Base-by-base conservation (phyloP, 2,797 vertebrate species). In the Cynodonichthys magdalenae region DNA sequence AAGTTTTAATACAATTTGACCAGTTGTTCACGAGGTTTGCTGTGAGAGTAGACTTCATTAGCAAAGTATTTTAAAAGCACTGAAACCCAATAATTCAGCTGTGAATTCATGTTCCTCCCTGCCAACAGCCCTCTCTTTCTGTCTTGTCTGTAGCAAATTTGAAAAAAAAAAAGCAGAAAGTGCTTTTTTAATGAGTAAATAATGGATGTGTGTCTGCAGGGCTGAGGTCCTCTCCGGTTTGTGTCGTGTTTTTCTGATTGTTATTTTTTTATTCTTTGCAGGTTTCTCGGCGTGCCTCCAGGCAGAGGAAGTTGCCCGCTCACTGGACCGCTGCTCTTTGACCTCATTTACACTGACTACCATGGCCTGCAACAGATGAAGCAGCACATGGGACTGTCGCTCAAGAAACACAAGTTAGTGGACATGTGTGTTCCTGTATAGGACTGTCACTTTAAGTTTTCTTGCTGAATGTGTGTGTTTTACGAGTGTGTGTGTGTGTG, bases 281-380 rank as follows among this genome's bases (percentile, higher is more conserved):
- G 97, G 79, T 95, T 95, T 58, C 94, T 99, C 66, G 96, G 96
- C 24, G 96, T 98, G 55, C 97, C 97, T 28, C 97, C 97, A 24
- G 97, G 97, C 74, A 94, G 97, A 87, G 97, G 97, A 57, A 99
- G 94, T 86, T 99, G 97, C 80, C 97, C 97, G 2, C 89, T 99
- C 87, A 96, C 94, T 45, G 92, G 89, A 29, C 95, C 96, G 9
- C 85, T 99, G 87, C 93, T 95, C 59, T 99, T 98, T 1, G 96
- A 99, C 93, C 95, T 99, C 82, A 95, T 99, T 83, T 99, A 99
- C 88, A 99, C 97, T 0, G 97, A 99, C 92, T 99, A 99, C 88
- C 97, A 98, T 0, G 97, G 97, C 61, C 88, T 99, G 60, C 96
- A 98, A 84, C 97, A 99, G 92, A 98, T 99, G 96, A 97, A 95